Evolutionary conservation across 2,113 vertebrate genomes (phyloP).

Genomic region (Orientallactaga bullata): DNA sequence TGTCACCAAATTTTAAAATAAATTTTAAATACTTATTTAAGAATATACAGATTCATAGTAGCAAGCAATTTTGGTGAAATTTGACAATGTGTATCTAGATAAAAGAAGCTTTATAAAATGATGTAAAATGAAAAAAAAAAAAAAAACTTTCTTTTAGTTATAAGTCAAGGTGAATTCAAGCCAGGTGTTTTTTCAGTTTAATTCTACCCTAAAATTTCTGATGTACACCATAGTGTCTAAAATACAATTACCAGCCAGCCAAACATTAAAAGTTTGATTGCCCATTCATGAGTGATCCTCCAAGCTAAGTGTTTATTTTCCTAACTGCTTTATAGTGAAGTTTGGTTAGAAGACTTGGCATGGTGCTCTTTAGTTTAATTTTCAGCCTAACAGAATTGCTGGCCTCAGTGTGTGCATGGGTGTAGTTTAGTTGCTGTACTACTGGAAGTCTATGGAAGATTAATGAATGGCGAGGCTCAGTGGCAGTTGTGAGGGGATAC

Average conservation of each 20-base stretch:
- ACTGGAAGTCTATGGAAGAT: slow-evolving; percentile 98
- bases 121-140: slow-evolving; percentile 61
- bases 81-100: background rate
- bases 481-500: slow-evolving; percentile 96
- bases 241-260: slow-evolving; percentile 89
- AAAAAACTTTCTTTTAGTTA: slow-evolving; percentile 85
- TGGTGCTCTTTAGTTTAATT: slow-evolving; percentile 91
- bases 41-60: background rate
- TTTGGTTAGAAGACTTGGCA: slow-evolving; percentile 92
- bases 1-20: background rate
- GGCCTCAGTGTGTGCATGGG: slow-evolving; percentile 88
- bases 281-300: slow-evolving; percentile 86
- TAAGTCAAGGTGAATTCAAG: slow-evolving; percentile 86
- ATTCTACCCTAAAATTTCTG: slow-evolving; percentile 79
- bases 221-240: slow-evolving; percentile 81
- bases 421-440: slow-evolving; percentile 97
- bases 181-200: slow-evolving; percentile 88
- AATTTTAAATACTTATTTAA: background rate
- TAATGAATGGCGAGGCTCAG: slow-evolving; percentile 96
- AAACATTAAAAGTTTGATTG: slow-evolving; percentile 83
- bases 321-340: slow-evolving; percentile 91
- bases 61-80: background rate
- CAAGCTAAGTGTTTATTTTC: slow-evolving; percentile 91
- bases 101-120: background rate
- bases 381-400: slow-evolving; percentile 94